phyloP scores from a whole-genome alignment of 2,113 vertebrate genomes.

The Apistogramma diplotaenia region DNA sequence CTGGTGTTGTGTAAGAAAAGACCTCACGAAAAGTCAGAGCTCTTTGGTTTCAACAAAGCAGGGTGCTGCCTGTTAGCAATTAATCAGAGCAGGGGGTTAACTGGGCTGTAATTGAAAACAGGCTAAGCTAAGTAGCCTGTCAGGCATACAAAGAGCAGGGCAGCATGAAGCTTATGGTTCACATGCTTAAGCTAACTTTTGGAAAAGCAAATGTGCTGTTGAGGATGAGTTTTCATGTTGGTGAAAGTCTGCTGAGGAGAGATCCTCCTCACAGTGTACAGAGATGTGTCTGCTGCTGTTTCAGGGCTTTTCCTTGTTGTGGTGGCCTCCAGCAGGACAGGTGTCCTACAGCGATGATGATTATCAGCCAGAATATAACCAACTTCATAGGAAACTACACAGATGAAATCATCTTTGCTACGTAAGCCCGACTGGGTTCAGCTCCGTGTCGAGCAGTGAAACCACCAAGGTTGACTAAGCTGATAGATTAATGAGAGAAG shows the following conservation, averaged over 20 bases:
- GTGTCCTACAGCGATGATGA: not conserved
- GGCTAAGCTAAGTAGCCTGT: slow-evolving; percentile 26
- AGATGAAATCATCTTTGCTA: slow-evolving; percentile 2
- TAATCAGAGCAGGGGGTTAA: slow-evolving; percentile 53
- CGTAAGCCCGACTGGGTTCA: not conserved
- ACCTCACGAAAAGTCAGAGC: slow-evolving; percentile 34
- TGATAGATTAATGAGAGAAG: slow-evolving; percentile 29
- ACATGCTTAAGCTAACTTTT: not conserved
- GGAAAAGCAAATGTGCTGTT: not conserved
- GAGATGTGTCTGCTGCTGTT: not conserved
- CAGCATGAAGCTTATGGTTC: not conserved
- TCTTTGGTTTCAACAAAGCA: slow-evolving; percentile 51
- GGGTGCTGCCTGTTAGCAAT: slow-evolving; percentile 54
- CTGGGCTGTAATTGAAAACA: slow-evolving; percentile 67
- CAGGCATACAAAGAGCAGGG: not conserved
- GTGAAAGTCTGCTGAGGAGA: not conserved
- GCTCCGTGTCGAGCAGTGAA: not conserved
- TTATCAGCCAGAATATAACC: no score
- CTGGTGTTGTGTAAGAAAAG: slow-evolving; percentile 29
- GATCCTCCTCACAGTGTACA: not conserved
- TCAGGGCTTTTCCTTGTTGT: not conserved
- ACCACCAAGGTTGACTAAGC: slow-evolving; percentile 29
- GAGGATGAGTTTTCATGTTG: not conserved
- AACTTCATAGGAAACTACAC: no score
- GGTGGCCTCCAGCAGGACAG: not conserved